phyloP scores from a whole-genome alignment of 2,888 invertebrate species.

The Archips crataeganus region DNA sequence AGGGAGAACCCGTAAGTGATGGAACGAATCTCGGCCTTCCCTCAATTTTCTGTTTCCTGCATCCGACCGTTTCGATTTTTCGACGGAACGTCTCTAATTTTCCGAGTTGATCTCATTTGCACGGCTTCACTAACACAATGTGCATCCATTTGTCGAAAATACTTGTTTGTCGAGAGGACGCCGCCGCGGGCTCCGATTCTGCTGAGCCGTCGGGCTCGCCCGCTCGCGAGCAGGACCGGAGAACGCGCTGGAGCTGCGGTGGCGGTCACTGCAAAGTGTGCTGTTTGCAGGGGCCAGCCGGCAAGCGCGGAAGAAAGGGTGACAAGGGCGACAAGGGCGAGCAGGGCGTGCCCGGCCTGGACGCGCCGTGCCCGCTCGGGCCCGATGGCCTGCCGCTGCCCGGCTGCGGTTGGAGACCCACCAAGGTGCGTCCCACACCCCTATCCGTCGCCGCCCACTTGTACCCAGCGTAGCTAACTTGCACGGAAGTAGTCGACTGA shows the following conservation, averaged over 20 bases:
- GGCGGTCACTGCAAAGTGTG: slow-evolving; percentile 27
- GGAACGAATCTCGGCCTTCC: slow-evolving; percentile 36
- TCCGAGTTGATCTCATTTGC: slow-evolving; percentile 42
- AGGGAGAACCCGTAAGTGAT: slow-evolving; percentile 92
- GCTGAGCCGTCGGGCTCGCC: background rate
- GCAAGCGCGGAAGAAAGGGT: slow-evolving; percentile 96
- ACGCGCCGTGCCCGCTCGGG: slow-evolving; percentile 99
- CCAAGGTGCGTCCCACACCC: slow-evolving; percentile 87
- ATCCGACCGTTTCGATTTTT: slow-evolving; percentile 40
- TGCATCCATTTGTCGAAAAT: slow-evolving; percentile 24
- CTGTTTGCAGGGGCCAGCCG: slow-evolving; percentile 90
- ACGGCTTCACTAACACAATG: slow-evolving; percentile 41
- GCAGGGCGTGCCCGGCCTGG: slow-evolving; percentile 98
- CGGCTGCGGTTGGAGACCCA: slow-evolving; percentile 97
- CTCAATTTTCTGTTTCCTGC: slow-evolving; percentile 40
- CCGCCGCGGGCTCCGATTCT: slow-evolving; percentile 19
- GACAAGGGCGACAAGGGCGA: slow-evolving; percentile 97
- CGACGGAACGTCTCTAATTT: slow-evolving; percentile 46
- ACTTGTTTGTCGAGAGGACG: background rate
- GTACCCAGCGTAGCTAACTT: too few relatives aligned
- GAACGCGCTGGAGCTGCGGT: background rate
- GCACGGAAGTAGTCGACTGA: background rate
- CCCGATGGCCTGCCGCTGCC: slow-evolving; percentile 98
- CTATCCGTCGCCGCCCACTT: too few relatives aligned
- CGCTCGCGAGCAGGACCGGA: background rate